Percentiles rank a stretch among this genome's conserved stretches.
Evolutionary conservation across 2,888 invertebrate genomes (phyloP).

Genomic region (Busseola fusca): DNA sequence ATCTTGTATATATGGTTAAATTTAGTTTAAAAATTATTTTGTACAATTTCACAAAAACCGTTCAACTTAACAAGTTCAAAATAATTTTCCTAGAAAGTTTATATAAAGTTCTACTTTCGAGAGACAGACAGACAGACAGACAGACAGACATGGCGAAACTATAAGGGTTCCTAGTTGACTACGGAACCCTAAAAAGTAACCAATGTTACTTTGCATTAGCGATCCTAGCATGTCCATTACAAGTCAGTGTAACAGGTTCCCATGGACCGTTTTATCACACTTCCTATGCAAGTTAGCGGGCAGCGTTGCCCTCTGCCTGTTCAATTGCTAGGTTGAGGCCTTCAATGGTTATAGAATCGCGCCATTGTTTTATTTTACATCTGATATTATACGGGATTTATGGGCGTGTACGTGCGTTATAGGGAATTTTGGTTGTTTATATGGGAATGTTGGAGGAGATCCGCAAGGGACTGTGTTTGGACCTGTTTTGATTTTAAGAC

Average conservation of each 20-base stretch:
- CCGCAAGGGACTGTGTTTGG: slow-evolving; percentile 12
- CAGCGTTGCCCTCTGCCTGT: slow-evolving; percentile 58
- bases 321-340: slow-evolving; percentile 56
- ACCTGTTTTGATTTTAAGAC: slow-evolving; percentile 6
- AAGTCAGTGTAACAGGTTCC: slow-evolving; percentile 61
- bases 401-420: slow-evolving; percentile 40
- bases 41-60: no score
- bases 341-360: slow-evolving; percentile 59
- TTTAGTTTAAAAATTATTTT: no score
- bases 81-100: no score
- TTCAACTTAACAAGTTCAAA: not conserved
- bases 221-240: slow-evolving; percentile 32
- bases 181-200: not conserved
- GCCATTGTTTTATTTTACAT: slow-evolving; percentile 64
- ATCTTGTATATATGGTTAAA: no score
- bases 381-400: slow-evolving; percentile 53
- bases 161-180: no score
- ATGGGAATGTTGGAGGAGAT: slow-evolving; percentile 10
- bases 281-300: slow-evolving; percentile 69
- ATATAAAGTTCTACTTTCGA: no score
- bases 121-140: no score
- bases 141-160: no score
- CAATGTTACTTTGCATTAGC: not conserved
- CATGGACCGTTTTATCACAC: slow-evolving; percentile 75
- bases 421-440: slow-evolving; percentile 37